Evolutionary conservation across 2,113 vertebrate species (phyloP).

Genomic region (Excalfactoria chinensis): DNA sequence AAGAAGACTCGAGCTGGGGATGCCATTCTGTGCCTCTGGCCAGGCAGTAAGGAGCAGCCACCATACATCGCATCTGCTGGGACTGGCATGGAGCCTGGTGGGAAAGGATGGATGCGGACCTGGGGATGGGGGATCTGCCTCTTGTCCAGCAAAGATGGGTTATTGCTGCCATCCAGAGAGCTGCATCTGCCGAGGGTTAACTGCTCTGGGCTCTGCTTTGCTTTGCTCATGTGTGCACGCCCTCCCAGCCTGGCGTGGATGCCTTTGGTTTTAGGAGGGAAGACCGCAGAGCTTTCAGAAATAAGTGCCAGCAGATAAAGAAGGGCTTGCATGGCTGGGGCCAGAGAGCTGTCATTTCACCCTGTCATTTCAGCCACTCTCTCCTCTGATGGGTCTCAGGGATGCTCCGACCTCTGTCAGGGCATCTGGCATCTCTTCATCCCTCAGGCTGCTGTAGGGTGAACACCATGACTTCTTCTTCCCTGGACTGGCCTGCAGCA

Average conservation of each 20-base stretch:
- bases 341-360: neutral
- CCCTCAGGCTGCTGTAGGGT: neutral
- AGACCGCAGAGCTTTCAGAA: constrained; percentile 67
- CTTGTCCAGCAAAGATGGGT: neutral
- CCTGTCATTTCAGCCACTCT: neutral
- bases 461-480: neutral
- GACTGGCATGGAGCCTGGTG: neutral
- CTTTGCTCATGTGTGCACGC: neutral
- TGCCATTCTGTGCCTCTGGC: constrained; percentile 32
- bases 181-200: neutral
- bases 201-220: neutral
- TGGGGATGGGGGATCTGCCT: neutral
- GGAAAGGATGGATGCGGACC: neutral
- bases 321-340: constrained; percentile 34
- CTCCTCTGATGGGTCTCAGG: neutral
- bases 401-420: neutral
- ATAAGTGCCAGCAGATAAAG: constrained; percentile 58
- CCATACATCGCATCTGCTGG: neutral
- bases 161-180: neutral
- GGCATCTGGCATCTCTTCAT: neutral
- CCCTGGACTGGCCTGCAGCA: neutral
- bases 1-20: constrained; percentile 52
- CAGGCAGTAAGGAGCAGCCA: neutral
- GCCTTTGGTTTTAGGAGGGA: constrained; percentile 63
- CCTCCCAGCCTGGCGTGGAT: neutral